These are phyloP conservation scores for Tragopan temminckii DNA, from an alignment of 2,797 vertebrate genomes.

Conservation along the genomic window DNA sequence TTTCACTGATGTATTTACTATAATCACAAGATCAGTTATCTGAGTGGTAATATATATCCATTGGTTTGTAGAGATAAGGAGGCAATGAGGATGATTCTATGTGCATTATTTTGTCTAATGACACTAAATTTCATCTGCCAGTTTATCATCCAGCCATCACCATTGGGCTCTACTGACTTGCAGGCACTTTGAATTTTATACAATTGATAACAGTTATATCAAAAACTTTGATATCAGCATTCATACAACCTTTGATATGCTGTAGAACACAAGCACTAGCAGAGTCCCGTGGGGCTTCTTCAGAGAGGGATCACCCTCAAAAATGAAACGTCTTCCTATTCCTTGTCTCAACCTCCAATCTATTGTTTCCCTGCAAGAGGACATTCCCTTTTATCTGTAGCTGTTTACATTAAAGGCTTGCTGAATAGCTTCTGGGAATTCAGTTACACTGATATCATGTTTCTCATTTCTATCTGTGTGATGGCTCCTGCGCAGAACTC, in stretches of 20 bases:
- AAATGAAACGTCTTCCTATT: neutral
- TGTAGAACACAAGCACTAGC: neutral
- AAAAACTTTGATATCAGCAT: neutral
- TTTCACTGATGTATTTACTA: neutral
- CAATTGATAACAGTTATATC: neutral
- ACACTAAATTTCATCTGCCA: neutral
- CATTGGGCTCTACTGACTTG: neutral
- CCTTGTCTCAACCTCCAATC: neutral
- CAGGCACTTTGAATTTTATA: neutral
- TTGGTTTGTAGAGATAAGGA: neutral
- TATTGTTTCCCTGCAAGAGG: neutral
- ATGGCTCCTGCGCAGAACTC: neutral
- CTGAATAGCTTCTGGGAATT: neutral
- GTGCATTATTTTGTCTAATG: neutral
- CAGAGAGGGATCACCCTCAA: neutral
- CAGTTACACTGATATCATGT: neutral
- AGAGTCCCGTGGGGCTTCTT: neutral
- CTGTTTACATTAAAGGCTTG: neutral
- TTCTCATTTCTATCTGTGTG: neutral
- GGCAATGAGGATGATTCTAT: neutral
- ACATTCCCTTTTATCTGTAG: neutral
- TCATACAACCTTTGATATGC: fast-evolving
- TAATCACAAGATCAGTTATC: neutral
- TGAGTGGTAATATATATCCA: neutral
- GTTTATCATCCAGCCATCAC: neutral